Percentiles rank a stretch among this genome's conserved stretches.
Conservation (phyloP, 2,113 vertebrate genomes). For the Talpa occidentalis region DNA sequence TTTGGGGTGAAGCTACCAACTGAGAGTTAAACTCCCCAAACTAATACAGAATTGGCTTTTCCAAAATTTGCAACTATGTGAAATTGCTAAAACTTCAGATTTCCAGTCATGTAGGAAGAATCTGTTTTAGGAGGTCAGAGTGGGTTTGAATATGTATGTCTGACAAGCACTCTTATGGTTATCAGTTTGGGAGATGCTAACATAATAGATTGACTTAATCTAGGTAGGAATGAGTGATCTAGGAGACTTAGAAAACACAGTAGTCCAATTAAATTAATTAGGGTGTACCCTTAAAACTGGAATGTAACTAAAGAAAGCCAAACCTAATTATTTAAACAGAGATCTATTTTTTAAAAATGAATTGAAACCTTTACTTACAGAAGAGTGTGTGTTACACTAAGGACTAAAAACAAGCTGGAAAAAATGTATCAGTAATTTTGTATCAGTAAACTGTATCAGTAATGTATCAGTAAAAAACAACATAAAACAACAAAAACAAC, state of each 20-base stretch:
- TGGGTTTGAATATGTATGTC: slow-evolving; percentile 39
- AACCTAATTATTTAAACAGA: slow-evolving; percentile 51
- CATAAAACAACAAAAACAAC: background rate
- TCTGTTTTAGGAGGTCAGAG: background rate
- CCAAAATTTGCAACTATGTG: slow-evolving; percentile 36
- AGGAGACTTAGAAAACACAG: slow-evolving; percentile 49
- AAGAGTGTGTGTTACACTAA: background rate
- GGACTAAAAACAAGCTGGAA: slow-evolving; percentile 19
- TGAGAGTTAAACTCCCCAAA: slow-evolving; percentile 60
- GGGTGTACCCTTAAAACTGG: slow-evolving; percentile 38
- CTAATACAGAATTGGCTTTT: slow-evolving; percentile 47
- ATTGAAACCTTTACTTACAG: background rate
- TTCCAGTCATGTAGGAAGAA: background rate
- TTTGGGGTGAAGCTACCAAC: slow-evolving; percentile 50
- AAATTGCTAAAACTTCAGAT: slow-evolving; percentile 25
- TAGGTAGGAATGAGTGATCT: slow-evolving; percentile 55
- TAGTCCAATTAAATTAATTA: slow-evolving; percentile 68
- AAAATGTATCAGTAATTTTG: background rate
- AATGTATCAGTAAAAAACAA: background rate
- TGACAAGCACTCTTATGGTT: background rate
- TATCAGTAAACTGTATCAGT: no score
- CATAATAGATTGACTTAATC: slow-evolving; percentile 53
- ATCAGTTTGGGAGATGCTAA: slow-evolving; percentile 35
- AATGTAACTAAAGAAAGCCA: slow-evolving; percentile 66
- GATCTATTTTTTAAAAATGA: slow-evolving; percentile 14